phyloP scores from a whole-genome alignment of 2,797 vertebrate species.

The Ceyx erithaca region DNA sequence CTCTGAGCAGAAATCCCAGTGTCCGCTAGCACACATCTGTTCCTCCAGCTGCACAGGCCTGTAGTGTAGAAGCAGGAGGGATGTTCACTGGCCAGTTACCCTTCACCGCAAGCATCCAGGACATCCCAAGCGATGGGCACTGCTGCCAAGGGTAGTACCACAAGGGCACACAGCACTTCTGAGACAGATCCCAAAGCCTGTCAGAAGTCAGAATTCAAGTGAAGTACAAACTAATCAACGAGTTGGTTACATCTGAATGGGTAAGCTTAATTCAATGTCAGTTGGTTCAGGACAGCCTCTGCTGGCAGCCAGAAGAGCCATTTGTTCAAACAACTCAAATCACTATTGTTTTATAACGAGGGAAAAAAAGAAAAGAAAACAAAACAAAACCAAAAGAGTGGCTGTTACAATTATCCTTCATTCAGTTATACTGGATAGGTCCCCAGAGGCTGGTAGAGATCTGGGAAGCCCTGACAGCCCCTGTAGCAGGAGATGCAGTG shows the following conservation, averaged over 20 bases:
- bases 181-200: constrained; percentile 74
- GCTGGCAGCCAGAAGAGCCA: constrained; percentile 73
- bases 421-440: constrained; percentile 65
- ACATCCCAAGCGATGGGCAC: constrained; percentile 25
- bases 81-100: constrained; percentile 26
- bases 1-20: constrained; percentile 7
- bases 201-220: constrained; percentile 63
- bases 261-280: constrained; percentile 72
- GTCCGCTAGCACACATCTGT: not conserved
- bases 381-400: constrained; percentile 52
- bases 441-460: constrained; percentile 68
- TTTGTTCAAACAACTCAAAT: constrained; percentile 77
- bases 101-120: constrained; percentile 56
- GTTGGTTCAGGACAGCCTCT: constrained; percentile 69
- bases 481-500: constrained; percentile 35
- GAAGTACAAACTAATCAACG: constrained; percentile 47
- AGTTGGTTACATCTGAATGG: constrained; percentile 55
- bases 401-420: constrained; percentile 81
- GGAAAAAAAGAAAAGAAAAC: not conserved
- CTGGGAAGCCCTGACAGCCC: constrained; percentile 71
- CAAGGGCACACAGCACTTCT: constrained; percentile 61
- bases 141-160: constrained; percentile 45
- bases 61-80: constrained; percentile 30
- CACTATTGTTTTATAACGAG: constrained; percentile 74
- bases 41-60: constrained; percentile 39